Conservation (phyloP, 2,888 invertebrate species). For the Halocaridina rubra region DNA sequence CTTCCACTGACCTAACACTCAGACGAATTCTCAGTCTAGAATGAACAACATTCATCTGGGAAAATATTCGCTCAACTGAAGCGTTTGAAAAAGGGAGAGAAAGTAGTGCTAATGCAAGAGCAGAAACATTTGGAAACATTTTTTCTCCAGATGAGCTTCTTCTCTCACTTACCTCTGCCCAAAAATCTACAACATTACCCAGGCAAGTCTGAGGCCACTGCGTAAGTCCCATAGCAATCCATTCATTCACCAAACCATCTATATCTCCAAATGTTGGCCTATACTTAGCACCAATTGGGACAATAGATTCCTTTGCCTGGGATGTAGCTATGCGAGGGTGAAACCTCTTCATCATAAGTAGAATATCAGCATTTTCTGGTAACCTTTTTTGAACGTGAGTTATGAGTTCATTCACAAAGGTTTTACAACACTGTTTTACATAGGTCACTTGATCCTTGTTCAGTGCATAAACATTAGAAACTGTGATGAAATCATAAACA, state of each 20-base stretch:
- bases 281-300: slow-evolving; percentile 28
- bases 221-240: neutral
- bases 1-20: neutral
- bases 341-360: slow-evolving; percentile 22
- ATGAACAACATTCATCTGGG: slow-evolving; percentile 29
- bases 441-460: slow-evolving; percentile 16
- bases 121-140: slow-evolving; percentile 26
- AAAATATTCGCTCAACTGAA: slow-evolving; percentile 31
- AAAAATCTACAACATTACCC: neutral
- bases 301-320: slow-evolving; percentile 27
- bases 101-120: slow-evolving; percentile 3
- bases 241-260: slow-evolving; percentile 3
- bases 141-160: slow-evolving; percentile 9
- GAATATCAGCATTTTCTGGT: slow-evolving; percentile 29
- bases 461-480: neutral
- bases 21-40: slow-evolving; percentile 18
- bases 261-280: slow-evolving; percentile 29
- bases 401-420: slow-evolving; percentile 30
- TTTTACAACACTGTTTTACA: slow-evolving; percentile 30
- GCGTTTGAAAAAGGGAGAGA: slow-evolving; percentile 23
- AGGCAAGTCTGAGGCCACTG: slow-evolving; percentile 3
- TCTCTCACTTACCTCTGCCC: neutral
- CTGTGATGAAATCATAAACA: slow-evolving; percentile 31
- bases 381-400: slow-evolving; percentile 23
- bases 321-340: slow-evolving; percentile 17